Base-by-base conservation (phyloP, 2,888 invertebrate genomes). In the Cosmia trapezina region DNA sequence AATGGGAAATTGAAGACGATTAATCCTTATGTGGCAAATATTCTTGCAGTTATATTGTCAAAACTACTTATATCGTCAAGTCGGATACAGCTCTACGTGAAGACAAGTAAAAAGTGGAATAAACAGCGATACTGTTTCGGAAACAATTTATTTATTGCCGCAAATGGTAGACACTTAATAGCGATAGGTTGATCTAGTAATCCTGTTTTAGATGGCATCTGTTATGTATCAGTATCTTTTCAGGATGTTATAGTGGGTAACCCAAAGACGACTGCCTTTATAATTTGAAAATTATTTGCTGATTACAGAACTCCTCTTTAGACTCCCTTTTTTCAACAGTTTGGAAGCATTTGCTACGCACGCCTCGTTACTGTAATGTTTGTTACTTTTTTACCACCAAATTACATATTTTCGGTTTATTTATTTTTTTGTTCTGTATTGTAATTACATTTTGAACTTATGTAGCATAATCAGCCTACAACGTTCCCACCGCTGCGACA, bases 31-130 rank as follows among this genome's bases (percentile, higher is more conserved):
- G 64, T 28, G 76, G 78, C n/a, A 57, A 64, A 53, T 69, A 57
- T 69, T 14, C 64, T 62, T 57, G 78, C 64, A 81, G 77, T 81
- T 81, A 81, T 76, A 81, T 56, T 81, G 81, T 76, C 78, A 70
- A 70, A 70, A 70, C 61, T 61, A 78, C 70, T 78, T 78, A 69
- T 69, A 76, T 61, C 69, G 81, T 81, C 76, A 78, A 76, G 70
- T 56, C 54, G 14, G 41, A 49, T 17, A 56, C 59, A 64, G 59
- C 59, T 78, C 4, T 59, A 75, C 62, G 75, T 57, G 19, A 60
- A 49, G 33, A 54, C 41, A 43, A 43, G 51, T 51, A 73, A 80
- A 80, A 74, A 80, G 61, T 74, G 56, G 33, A 80, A 74, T 80
- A 74, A 43, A 74, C 47, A 12, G 51, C 49, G 41, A 61, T 77